Conservation (phyloP, 1,140 invertebrate species). For the Pollicipes pollicipes region DNA sequence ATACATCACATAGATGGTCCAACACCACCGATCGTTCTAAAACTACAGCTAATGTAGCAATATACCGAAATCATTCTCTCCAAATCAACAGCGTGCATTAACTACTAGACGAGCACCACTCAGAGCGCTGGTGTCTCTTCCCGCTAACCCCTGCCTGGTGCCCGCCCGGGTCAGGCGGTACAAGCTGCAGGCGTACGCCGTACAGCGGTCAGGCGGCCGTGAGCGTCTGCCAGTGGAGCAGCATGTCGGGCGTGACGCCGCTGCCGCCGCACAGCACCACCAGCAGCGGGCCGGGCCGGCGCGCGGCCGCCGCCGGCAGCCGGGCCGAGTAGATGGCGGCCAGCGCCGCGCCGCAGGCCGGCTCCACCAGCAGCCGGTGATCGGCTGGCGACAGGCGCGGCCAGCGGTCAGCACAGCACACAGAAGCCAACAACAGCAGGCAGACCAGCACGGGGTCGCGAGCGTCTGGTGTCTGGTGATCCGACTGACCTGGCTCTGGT, state of each 20-base stretch:
- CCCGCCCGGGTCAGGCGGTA: background rate
- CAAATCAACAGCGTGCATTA: too few species aligned
- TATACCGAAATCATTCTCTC: too few species aligned
- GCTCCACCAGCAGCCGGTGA: constrained; percentile 32
- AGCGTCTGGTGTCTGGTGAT: too few species aligned
- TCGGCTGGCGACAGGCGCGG: constrained; percentile 21
- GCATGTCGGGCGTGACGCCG: constrained; percentile 24
- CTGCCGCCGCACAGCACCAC: constrained; percentile 35
- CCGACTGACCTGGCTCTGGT: too few species aligned
- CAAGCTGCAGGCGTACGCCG: too few species aligned
- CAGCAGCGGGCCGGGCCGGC: constrained; percentile 26
- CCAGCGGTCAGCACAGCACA: background rate
- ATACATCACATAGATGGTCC: too few species aligned
- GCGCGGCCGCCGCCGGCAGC: constrained; percentile 15
- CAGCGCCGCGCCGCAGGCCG: constrained; percentile 33
- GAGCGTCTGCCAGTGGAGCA: constrained; percentile 25
- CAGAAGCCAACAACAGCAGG: background rate
- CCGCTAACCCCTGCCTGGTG: too few species aligned
- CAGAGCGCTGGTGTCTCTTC: too few species aligned
- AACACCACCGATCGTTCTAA: too few species aligned
- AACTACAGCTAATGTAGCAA: too few species aligned
- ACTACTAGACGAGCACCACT: too few species aligned
- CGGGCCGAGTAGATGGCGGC: constrained; percentile 27
- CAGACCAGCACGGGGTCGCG: background rate
- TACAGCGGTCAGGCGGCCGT: background rate